Conservation (phyloP, 2,888 invertebrate genomes). For the Epiblema foenella region DNA sequence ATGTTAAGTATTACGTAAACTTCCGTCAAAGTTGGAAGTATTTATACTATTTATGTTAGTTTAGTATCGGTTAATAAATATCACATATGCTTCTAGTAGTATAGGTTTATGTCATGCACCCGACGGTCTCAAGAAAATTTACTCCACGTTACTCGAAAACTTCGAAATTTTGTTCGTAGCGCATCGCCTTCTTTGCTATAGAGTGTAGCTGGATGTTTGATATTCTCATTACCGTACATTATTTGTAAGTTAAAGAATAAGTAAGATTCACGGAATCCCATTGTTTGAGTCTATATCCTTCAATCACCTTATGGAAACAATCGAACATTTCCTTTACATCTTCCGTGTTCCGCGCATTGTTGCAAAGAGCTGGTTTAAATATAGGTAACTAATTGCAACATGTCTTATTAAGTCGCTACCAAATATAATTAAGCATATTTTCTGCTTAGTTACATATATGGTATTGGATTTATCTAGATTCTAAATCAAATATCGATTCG, state of each 20-base stretch:
- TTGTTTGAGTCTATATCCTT: conserved; percentile 40
- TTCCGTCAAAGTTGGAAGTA: background rate
- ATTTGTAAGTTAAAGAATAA: background rate
- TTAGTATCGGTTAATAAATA: background rate
- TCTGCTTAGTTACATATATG: conserved; percentile 1
- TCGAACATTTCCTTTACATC: conserved; percentile 41
- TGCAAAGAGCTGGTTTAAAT: conserved; percentile 14
- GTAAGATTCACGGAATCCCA: conserved; percentile 30
- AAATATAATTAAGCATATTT: conserved; percentile 18
- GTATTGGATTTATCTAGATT: background rate
- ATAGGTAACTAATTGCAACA: conserved; percentile 22
- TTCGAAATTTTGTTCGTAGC: too few species aligned
- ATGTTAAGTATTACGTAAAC: conserved; percentile 4
- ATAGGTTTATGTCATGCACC: too few species aligned
- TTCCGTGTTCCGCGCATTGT: conserved; percentile 45
- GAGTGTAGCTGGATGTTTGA: background rate
- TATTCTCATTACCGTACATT: background rate
- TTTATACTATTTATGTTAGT: conserved; percentile 1
- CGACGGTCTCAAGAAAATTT: too few species aligned
- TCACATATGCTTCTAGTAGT: background rate
- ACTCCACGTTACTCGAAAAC: too few species aligned
- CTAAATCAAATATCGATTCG: conserved; percentile 2
- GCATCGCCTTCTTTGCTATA: too few species aligned
- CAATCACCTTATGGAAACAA: conserved; percentile 39
- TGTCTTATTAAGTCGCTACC: conserved; percentile 6